Base-by-base conservation (phyloP, 30 jellyfish, hydroid and myxozoan species). In the Morbakka virulenta region DNA sequence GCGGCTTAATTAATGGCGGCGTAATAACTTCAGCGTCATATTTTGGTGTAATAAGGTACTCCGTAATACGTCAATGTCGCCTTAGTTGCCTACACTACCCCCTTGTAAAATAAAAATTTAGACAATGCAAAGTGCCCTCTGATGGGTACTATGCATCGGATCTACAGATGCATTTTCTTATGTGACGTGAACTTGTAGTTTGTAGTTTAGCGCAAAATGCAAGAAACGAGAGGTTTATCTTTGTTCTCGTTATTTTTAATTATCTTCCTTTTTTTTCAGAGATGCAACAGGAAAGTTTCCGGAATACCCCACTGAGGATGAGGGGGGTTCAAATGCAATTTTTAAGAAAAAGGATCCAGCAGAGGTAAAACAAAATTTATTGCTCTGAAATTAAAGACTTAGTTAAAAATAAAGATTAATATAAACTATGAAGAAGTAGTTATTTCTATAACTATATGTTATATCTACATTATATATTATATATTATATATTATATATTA, bases 241-340 rank as follows among this genome's bases (percentile, higher is more conserved):
- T 32, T 34, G 25, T 32, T 9, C 13, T 24, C 33, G 0, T 24
- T 21, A 0, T 3, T 22, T 2, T 49, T 20, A 0, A 23, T 73
- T 2, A 29, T 61, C 52, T 36, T 62, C 9, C 64, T 30, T 33
- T 50, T 22, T 28, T 71, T 64, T 2, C 64, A 91, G 98, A 74
- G 98, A 91, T 77, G 95, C 95, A 35, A 79, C 96, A 14, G 98
- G 98, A 2, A 91, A 84, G 62, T 91, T 91, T 62, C 98, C 98
- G 2, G 98, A 91, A 50, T 91, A 84, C 64, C 98, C 98, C 9
- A 52, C 98, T 0, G 95, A 64, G 76, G 95, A 85, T 1, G 98
- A 91, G 74, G 96, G 98, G 35, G 98, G 98, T 1, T 91, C 98
- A 2, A 87, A 71, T 13, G 98, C 96, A 0, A 91, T 91, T 6